Percentiles rank a stretch among this genome's conserved stretches.
Evolutionary conservation across 2,113 vertebrate genomes (phyloP).

Genomic region (Epinephelus moara): DNA sequence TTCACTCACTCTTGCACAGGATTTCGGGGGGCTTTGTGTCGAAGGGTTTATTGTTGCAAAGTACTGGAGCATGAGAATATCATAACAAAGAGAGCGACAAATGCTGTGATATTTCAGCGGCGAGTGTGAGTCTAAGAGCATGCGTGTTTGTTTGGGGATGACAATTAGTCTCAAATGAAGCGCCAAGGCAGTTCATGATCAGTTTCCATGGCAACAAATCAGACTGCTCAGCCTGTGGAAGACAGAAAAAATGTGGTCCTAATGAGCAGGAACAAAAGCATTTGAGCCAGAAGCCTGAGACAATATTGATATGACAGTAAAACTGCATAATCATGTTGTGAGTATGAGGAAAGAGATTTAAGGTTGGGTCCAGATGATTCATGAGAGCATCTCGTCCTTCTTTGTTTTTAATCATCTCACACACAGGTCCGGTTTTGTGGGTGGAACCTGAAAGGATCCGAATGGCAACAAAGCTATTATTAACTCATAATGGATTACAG

Average conservation of each 20-base stretch:
- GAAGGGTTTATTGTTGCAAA: constrained; percentile 60
- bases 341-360: constrained; percentile 19
- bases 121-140: constrained; percentile 28
- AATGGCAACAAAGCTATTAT: constrained; percentile 51
- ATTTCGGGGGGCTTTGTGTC: constrained; percentile 44
- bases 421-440: constrained; percentile 53
- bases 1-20: constrained; percentile 34
- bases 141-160: constrained; percentile 56
- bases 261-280: constrained; percentile 51
- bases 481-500: constrained; percentile 32
- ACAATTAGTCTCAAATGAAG: constrained; percentile 70
- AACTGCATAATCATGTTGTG: constrained; percentile 47
- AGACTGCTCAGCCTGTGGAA: constrained; percentile 58
- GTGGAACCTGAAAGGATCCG: constrained; percentile 51
- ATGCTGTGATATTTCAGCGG: constrained; percentile 36
- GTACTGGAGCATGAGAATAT: constrained; percentile 64
- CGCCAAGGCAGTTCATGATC: constrained; percentile 53
- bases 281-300: constrained; percentile 37
- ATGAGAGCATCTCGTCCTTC: constrained; percentile 28
- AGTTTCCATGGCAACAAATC: constrained; percentile 78
- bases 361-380: constrained; percentile 43
- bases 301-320: constrained; percentile 40
- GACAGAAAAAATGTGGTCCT: constrained; percentile 36
- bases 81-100: constrained; percentile 53
- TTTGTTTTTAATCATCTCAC: constrained; percentile 52